Conservation (phyloP, 1,140 invertebrate genomes). For the Achroia grisella region DNA sequence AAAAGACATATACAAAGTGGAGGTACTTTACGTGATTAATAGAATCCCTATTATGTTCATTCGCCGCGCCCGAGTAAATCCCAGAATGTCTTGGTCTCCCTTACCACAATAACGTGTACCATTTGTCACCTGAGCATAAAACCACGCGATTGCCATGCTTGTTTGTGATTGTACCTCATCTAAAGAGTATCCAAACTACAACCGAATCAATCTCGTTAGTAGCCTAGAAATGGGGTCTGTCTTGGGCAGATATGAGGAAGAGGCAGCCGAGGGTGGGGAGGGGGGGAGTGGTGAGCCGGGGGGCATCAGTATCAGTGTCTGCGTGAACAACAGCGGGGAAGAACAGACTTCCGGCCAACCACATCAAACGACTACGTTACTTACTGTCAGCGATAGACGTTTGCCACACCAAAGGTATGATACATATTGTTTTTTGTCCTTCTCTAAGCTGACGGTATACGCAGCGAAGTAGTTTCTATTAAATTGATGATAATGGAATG, state of each 20-base stretch:
- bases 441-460: too few species aligned
- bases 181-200: constrained; percentile 18
- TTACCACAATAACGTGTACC: too few species aligned
- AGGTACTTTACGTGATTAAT: too few species aligned
- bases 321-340: constrained; percentile 44
- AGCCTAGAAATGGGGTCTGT: constrained; percentile 52
- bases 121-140: too few species aligned
- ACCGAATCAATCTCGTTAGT: constrained; percentile 34
- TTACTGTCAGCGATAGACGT: constrained; percentile 43
- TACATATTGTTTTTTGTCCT: too few species aligned
- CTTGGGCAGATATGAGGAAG: constrained; percentile 62
- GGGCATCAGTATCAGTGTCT: constrained; percentile 60
- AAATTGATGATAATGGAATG: too few species aligned
- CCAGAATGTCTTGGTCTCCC: too few species aligned
- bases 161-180: constrained; percentile 9
- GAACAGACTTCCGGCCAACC: constrained; percentile 13
- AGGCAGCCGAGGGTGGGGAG: constrained; percentile 21
- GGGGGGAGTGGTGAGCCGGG: constrained; percentile 20
- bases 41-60: too few species aligned
- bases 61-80: too few species aligned
- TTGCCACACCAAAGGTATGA: constrained; percentile 51
- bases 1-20: too few species aligned
- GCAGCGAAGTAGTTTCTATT: too few species aligned
- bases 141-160: constrained; percentile 3
- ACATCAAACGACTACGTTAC: constrained; percentile 31